Percentiles rank a stretch among this genome's conserved stretches.
These are phyloP conservation scores for Strigamia transsilvanica DNA, from an alignment of 2,888 invertebrate genomes.

Conservation along the genomic window DNA sequence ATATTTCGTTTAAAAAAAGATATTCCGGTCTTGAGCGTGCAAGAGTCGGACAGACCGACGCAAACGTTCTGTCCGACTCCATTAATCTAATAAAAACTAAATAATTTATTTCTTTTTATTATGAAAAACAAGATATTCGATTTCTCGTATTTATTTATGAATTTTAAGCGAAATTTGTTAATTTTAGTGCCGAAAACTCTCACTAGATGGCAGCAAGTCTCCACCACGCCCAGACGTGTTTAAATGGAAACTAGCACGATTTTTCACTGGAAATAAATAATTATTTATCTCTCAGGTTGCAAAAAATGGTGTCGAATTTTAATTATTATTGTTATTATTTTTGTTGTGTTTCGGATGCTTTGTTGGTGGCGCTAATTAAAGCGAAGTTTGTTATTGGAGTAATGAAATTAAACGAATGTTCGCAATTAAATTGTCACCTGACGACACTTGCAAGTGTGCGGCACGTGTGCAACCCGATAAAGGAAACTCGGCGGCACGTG, in stretches of 20 bases:
- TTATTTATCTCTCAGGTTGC: neutral
- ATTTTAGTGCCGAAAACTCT: neutral
- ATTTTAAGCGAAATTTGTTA: no score
- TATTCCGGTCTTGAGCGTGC: neutral
- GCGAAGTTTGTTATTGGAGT: neutral
- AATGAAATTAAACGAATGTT: neutral
- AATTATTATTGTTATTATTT: neutral
- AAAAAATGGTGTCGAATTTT: neutral
- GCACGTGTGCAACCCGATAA: slow-evolving; percentile 2
- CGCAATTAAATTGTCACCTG: slow-evolving; percentile 36
- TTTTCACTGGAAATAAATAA: neutral
- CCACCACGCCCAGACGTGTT: slow-evolving; percentile 20
- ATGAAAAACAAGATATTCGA: no score
- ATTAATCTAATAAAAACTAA: neutral
- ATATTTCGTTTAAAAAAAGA: no score
- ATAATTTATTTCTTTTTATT: no score
- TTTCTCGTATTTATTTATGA: no score
- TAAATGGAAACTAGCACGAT: neutral
- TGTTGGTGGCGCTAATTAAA: neutral
- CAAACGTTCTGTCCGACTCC: neutral
- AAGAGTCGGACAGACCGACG: neutral
- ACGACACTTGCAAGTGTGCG: neutral
- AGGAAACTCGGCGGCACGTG: slow-evolving; percentile 4
- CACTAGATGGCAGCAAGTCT: slow-evolving; percentile 39
- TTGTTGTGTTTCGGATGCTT: no score